A percentile compares a stretch with the other conserved stretches of the same genome.
These are phyloP conservation scores for Actenoides lindsayi DNA, from an alignment of 2,113 vertebrate genomes.

Conservation along the genomic window DNA sequence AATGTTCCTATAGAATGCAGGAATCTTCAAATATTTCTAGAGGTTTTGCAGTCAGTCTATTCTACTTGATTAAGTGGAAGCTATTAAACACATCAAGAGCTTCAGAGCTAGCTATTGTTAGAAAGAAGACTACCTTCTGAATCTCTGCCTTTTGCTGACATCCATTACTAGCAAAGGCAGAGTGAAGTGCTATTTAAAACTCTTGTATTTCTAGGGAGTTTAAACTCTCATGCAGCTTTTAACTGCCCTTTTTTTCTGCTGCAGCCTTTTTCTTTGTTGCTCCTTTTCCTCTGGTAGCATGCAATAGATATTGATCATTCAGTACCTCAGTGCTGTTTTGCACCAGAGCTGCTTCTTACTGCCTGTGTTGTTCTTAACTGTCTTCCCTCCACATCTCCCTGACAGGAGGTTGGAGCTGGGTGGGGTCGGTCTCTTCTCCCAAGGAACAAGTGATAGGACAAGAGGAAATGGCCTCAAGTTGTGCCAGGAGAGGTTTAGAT, in stretches of 20 bases:
- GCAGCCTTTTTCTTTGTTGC: not conserved
- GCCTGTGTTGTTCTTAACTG: not conserved
- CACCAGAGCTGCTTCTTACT: not conserved
- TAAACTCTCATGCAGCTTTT: not conserved
- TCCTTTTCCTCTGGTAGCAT: not conserved
- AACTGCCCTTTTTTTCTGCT: not conserved
- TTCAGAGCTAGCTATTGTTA: constrained; percentile 35
- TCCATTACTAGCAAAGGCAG: not conserved
- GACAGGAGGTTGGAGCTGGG: not conserved
- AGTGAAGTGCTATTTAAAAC: constrained; percentile 46
- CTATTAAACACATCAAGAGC: constrained; percentile 47
- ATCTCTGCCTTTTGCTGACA: constrained; percentile 36
- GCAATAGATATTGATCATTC: not conserved
- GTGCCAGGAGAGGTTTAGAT: not conserved
- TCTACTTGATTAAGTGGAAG: constrained; percentile 45
- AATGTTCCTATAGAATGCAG: not conserved
- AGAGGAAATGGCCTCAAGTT: not conserved
- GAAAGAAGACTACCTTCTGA: constrained; percentile 24
- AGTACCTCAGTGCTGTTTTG: not conserved
- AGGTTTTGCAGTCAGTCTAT: constrained; percentile 26
- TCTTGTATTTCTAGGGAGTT: constrained; percentile 20
- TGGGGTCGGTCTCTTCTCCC: not conserved
- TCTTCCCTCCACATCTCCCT: not conserved
- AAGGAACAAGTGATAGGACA: not conserved
- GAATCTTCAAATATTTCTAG: constrained; percentile 13